Conservation (phyloP, 1,140 invertebrate genomes). For the Amyelois transitella region DNA sequence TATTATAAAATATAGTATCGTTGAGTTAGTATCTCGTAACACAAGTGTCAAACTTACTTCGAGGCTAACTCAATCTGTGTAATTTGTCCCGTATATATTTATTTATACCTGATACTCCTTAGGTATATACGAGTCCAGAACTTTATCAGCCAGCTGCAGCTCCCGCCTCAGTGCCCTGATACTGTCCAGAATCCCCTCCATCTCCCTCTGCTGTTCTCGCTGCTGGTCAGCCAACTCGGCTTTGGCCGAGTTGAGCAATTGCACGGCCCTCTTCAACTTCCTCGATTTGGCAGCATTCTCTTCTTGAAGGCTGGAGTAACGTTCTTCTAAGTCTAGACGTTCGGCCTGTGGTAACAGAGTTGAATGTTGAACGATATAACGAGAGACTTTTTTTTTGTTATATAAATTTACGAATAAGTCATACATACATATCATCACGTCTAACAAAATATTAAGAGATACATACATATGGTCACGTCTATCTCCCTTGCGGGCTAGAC, state of each 20-base stretch:
- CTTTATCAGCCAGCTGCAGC: conserved; percentile 91
- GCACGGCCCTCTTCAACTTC: conserved; percentile 92
- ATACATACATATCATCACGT: no score
- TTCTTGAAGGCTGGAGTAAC: conserved; percentile 95
- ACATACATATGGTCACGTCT: no score
- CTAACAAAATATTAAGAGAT: no score
- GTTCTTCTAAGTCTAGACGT: conserved; percentile 95
- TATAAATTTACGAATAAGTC: no score
- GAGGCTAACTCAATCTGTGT: no score
- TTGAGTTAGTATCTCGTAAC: no score
- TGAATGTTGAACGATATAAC: no score
- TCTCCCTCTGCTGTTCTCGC: conserved; percentile 96
- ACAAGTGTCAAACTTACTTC: no score
- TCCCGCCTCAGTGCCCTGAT: conserved; percentile 92
- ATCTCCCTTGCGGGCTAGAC: no score
- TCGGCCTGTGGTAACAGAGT: conserved; percentile 79
- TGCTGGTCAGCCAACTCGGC: conserved; percentile 92
- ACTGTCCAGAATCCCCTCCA: conserved; percentile 95
- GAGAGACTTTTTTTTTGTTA: no score
- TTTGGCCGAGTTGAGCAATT: conserved; percentile 87
- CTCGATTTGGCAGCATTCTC: conserved; percentile 94
- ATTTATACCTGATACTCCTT: conserved; percentile 83
- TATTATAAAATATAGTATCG: no score
- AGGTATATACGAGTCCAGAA: conserved; percentile 93
- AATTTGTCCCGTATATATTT: no score